Evolutionary conservation across 2,797 vertebrate species (phyloP), one percentile per base, ranked within the genome.

Genomic region (Distichodus sexfasciatus): DNA sequence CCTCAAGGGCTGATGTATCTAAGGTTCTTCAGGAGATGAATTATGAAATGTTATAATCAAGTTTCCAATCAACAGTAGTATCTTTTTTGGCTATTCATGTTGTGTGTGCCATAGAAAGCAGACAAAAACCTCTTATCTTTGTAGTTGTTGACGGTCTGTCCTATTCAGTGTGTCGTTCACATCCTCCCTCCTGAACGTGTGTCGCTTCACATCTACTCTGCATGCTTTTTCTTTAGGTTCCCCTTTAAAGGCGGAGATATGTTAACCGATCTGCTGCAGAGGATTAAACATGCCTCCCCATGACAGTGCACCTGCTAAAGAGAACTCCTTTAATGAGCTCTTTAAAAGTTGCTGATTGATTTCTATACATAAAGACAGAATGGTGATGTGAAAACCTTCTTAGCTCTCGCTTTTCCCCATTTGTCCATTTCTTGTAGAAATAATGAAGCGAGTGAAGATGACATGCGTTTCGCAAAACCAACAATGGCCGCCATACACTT

Each of bases 401-500:
- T 19, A n/a, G n/a, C 59, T 53, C 12, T 31, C 26, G 2, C 10
- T 26, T 50, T 51, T 60, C 60, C 21, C 7, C 26, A 48, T 48
- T 66, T 44, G 36, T 66, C 62, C 47, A 31, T 23, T 17, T 41
- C 35, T 35, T 26, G 36, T 35, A 65, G 59, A 40, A 72, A 59
- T 66, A 43, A 62, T 70, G 7, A 40, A 59, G 28, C 4, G 19
- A 59, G 31, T 51, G 6, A 17, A 15, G 50, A 17, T 26, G 60
- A 71, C 31, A 40, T 29, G 54, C 15, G 58, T 72, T 50, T 11
- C 46, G 26, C 57, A 50, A 74, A 65, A 65, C 17, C n/a, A 51
- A 71, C 38, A 67, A 72, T 38, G 15, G 44, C 77, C 74, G 71
- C 71, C 67, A 74, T 74, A 63, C 55, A 41, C 33, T 41, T 28